phyloP scores from a whole-genome alignment of 92 coral and sea anemone genomes.

The Metridium senile region DNA sequence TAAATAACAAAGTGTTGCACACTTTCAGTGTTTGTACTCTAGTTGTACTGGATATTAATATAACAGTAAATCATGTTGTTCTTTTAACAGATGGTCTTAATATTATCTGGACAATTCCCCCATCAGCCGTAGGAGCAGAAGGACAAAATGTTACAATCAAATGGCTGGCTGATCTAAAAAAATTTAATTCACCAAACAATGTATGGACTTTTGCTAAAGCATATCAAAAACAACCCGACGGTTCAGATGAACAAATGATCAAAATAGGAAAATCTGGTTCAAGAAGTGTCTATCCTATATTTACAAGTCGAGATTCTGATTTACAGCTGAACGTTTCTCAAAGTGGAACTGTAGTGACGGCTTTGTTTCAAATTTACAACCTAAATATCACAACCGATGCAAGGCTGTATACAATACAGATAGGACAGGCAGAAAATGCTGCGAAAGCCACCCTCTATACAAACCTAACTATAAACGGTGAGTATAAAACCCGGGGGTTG shows the following conservation, averaged over 20 bases:
- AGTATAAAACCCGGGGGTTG: too few relatives aligned
- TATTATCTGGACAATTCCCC: background rate
- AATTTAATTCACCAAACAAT: background rate
- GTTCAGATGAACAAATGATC: background rate
- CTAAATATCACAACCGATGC: background rate
- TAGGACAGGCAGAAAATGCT: background rate
- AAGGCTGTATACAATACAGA: background rate
- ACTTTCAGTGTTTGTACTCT: too few relatives aligned
- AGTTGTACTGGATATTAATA: too few relatives aligned
- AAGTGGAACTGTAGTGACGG: background rate
- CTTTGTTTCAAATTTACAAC: background rate
- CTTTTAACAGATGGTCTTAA: background rate
- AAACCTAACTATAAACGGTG: background rate
- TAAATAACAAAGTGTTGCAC: too few relatives aligned
- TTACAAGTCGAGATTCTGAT: background rate
- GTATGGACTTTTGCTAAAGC: background rate
- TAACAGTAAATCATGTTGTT: background rate
- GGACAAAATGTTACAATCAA: background rate
- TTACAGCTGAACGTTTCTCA: background rate
- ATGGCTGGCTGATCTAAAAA: background rate
- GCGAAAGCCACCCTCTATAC: background rate
- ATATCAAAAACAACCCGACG: background rate
- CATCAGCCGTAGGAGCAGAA: background rate
- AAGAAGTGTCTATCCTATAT: background rate
- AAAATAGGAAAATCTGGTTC: background rate